Base-by-base conservation (phyloP, 1,140 invertebrate genomes). In the Lucilia sericata region DNA sequence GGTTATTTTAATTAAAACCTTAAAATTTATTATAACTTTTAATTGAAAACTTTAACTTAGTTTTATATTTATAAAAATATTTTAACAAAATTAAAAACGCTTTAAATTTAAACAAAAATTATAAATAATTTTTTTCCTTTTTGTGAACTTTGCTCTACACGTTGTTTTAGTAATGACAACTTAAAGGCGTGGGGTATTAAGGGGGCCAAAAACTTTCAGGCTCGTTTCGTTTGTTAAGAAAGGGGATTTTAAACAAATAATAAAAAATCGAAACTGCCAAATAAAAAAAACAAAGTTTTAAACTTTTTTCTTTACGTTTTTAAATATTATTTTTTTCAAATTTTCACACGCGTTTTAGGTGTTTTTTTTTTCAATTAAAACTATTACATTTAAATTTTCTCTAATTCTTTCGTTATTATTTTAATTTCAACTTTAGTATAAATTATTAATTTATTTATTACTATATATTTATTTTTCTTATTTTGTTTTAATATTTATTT, bases 141-240 rank as follows among this genome's bases (percentile, higher is more conserved):
- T 19, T 2, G 1, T 30, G 60, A n/a, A 30, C 25, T n/a, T 19
- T 25, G 65, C 21, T 70, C 21, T 25, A 70, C 65, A 70, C 65
- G 65, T 70, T 70, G n/a, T 70, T 70, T 70, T 19, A 70, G 21
- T 70, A n/a, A 19, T 70, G 65, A 70, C 65, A 70, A 70, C 65
- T 70, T 70, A 21, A 19, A 2, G 9, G 7, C n/a, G 19, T 25
- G 65, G 17, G 25, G 1, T 30, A 30, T 2, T 2, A 1, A 30
- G 25, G 25, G 25, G 25, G 25, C 25, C 25, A 30, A 30, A 30
- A 30, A 30, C 25, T 30, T 3, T 2, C 1, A 30, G 25, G 25
- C 25, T 30, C 25, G 25, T 30, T 30, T 70, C 13, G 51, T 14
- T n/a, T 10, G 42, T 42, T 42, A 3, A 3, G 2, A 8, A 42